These are phyloP conservation scores for Drosophila ficusphila DNA, from an alignment of 1,140 invertebrate species.

Conservation along the genomic window DNA sequence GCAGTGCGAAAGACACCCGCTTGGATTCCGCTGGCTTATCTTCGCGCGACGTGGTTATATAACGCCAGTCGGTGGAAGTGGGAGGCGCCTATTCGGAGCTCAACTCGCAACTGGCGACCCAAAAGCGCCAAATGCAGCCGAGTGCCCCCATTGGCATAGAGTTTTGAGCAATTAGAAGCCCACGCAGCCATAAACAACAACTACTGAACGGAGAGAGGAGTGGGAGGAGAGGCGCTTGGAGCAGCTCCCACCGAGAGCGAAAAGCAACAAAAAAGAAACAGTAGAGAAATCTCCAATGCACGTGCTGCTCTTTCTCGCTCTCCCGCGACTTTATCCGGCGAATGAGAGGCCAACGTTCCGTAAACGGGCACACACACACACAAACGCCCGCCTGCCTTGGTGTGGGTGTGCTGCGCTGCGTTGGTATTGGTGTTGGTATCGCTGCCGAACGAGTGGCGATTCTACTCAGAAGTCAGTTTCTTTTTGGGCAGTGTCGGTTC, in stretches of 20 bases:
- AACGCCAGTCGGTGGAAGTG: constrained; percentile 61
- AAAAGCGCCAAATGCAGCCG: constrained; percentile 69
- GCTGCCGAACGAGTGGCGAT: constrained; percentile 37
- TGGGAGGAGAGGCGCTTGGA: constrained; percentile 27
- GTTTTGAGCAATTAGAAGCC: constrained; percentile 83
- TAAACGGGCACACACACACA: constrained; percentile 26
- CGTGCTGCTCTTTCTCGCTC: constrained; percentile 58
- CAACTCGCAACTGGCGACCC: constrained; percentile 23
- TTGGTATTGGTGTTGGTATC: constrained; percentile 11
- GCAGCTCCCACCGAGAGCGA: constrained; percentile 34
- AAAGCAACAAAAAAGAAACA: constrained; percentile 35
- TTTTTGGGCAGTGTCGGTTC: constrained; percentile 83
- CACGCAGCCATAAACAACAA: constrained; percentile 82
- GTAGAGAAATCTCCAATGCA: constrained; percentile 42
- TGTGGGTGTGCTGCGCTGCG: constrained; percentile 31
- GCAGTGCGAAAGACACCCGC: background rate
- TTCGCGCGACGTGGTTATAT: constrained; percentile 21
- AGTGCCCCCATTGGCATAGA: constrained; percentile 81
- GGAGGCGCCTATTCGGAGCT: constrained; percentile 79
- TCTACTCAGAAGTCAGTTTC: constrained; percentile 82
- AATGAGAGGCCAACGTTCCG: constrained; percentile 65
- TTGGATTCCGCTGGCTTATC: constrained; percentile 1
- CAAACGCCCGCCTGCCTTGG: constrained; percentile 36
- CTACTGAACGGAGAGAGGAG: constrained; percentile 21
- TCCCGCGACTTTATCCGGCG: constrained; percentile 67